Evolutionary conservation across 2,888 invertebrate genomes (phyloP).

Genomic region (Watsonalla binaria): DNA sequence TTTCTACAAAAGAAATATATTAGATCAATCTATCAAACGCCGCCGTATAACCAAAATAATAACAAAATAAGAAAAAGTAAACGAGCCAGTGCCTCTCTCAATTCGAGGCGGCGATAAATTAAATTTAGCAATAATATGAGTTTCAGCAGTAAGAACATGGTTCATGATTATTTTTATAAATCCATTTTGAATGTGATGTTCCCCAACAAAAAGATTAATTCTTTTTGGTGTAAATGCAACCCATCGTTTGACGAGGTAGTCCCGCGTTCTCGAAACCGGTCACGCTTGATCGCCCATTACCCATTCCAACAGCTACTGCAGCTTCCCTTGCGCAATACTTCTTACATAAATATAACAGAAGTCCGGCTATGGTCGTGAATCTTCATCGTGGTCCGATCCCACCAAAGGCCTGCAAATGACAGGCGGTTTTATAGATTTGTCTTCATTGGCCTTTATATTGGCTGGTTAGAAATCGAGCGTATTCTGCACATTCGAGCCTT

Average conservation of each 20-base stretch:
- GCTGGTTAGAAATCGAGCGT: no score
- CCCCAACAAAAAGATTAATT: not conserved
- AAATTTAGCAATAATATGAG: not conserved
- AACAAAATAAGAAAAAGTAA: no score
- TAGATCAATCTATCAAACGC: no score
- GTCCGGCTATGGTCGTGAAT: not conserved
- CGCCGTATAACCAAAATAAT: no score
- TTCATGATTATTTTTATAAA: no score
- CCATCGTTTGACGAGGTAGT: not conserved
- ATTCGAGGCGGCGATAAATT: no score
- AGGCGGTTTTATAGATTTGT: not conserved
- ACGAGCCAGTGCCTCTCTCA: no score
- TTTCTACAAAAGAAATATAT: no score
- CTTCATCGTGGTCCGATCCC: not conserved
- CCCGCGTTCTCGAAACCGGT: constrained; percentile 28
- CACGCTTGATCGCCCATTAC: constrained; percentile 13
- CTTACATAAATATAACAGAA: constrained; percentile 12
- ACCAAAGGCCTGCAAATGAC: no score
- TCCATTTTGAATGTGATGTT: not conserved
- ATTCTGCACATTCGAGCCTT: no score
- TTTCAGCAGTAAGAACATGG: not conserved
- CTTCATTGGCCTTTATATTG: no score
- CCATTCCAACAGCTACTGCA: constrained; percentile 20
- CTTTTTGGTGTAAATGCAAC: not conserved
- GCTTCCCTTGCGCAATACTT: constrained; percentile 36